These are phyloP conservation scores for Oncorhynchus tshawytscha DNA, from an alignment of 2,113 vertebrate species.

Conservation along the genomic window DNA sequence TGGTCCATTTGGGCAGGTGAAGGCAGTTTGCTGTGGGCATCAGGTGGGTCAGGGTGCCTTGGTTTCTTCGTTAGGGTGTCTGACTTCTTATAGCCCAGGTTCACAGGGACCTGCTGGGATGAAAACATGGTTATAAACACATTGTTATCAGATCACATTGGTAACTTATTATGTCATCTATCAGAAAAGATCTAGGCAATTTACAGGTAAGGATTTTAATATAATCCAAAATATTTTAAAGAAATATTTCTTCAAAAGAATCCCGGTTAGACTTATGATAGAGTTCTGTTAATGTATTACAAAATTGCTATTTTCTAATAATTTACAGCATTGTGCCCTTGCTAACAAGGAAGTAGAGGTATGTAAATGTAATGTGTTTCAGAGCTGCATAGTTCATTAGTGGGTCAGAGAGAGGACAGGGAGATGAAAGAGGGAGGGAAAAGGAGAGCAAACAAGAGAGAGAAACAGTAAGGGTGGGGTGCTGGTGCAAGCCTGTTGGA, in stretches of 20 bases:
- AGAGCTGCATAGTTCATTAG: too few species aligned
- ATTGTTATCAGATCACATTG: constrained; percentile 10
- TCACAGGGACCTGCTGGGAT: constrained; percentile 65
- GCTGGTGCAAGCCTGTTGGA: too few species aligned
- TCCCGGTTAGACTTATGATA: too few species aligned
- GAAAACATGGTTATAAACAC: not conserved
- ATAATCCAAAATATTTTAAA: too few species aligned
- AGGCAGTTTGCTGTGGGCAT: constrained; percentile 42
- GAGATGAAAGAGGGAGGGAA: not conserved
- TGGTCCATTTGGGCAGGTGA: constrained; percentile 38
- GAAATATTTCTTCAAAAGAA: too few species aligned
- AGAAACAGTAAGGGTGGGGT: too few species aligned
- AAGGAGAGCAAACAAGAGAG: not conserved
- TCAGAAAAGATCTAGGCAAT: too few species aligned
- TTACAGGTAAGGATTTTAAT: not conserved
- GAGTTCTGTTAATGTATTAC: too few species aligned
- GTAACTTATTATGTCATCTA: constrained; percentile 8
- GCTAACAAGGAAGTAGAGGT: too few species aligned
- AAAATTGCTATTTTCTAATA: too few species aligned
- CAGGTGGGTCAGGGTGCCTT: constrained; percentile 55
- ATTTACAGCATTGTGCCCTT: too few species aligned
- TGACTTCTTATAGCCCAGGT: constrained; percentile 65
- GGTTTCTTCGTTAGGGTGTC: constrained; percentile 57
- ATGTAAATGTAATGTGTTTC: too few species aligned
- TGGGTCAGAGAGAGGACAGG: not conserved